phyloP scores from a whole-genome alignment of 1,140 invertebrate species.

The Euura lappo region DNA sequence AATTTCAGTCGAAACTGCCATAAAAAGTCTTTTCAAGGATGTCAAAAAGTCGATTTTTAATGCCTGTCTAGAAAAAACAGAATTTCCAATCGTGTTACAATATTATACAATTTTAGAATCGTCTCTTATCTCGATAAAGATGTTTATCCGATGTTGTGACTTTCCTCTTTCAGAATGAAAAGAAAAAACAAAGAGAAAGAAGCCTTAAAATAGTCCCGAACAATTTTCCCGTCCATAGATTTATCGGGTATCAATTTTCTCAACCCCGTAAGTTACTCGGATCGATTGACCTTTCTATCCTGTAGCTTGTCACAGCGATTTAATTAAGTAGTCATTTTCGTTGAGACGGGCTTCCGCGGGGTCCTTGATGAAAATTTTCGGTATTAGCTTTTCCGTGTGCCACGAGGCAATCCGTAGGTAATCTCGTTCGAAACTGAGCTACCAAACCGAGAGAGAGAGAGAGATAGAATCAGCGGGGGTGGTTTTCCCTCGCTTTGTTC shows the following conservation, averaged over 20 bases:
- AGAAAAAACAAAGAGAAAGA: no score
- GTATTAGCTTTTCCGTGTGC: slow-evolving; percentile 35
- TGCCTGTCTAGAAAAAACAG: no score
- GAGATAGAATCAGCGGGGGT: background rate
- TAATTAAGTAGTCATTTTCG: slow-evolving; percentile 38
- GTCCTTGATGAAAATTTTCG: slow-evolving; percentile 33
- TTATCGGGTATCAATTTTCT: background rate
- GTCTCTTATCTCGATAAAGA: background rate
- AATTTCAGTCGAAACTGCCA: no score
- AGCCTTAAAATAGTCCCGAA: no score
- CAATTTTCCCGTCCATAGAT: background rate
- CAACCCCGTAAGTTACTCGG: background rate
- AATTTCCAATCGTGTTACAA: no score
- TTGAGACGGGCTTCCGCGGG: background rate
- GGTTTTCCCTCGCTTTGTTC: slow-evolving; percentile 46
- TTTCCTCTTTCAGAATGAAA: no score
- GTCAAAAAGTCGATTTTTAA: no score
- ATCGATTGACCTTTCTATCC: background rate
- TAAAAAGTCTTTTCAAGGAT: no score
- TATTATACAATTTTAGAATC: no score
- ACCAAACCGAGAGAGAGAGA: slow-evolving; percentile 2
- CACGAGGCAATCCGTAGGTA: slow-evolving; percentile 26
- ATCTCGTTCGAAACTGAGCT: slow-evolving; percentile 34
- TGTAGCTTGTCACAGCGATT: slow-evolving; percentile 28
- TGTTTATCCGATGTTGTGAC: background rate